Percentiles rank a stretch among this genome's conserved stretches.
Evolutionary conservation across 92 coral and sea anemone genomes (phyloP).

Genomic region (Porites cylindrica): DNA sequence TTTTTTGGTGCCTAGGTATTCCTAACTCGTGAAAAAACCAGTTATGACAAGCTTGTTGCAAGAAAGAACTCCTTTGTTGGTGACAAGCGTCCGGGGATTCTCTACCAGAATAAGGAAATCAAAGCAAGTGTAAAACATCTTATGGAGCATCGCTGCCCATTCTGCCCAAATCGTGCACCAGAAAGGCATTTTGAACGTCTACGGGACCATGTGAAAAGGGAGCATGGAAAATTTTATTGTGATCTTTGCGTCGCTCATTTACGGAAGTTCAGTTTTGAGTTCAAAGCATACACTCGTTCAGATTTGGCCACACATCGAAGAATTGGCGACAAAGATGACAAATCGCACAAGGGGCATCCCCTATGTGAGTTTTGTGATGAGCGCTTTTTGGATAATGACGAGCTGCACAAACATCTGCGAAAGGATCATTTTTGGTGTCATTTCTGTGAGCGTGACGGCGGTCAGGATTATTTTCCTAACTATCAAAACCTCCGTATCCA

Average conservation of each 20-base stretch:
- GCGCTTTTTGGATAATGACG: conserved; percentile 94
- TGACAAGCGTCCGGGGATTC: conserved; percentile 70
- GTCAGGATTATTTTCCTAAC: conserved; percentile 82
- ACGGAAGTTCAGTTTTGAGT: conserved; percentile 86
- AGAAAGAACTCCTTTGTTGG: conserved; percentile 12
- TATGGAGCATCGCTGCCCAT: conserved; percentile 77
- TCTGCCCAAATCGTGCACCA: conserved; percentile 69
- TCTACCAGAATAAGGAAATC: conserved; percentile 71
- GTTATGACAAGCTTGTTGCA: conserved; percentile 18
- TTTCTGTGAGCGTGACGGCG: conserved; percentile 93
- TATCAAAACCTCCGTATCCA: conserved; percentile 79
- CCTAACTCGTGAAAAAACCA: conserved; percentile 60
- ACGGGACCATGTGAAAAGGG: conserved; percentile 79
- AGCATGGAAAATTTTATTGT: conserved; percentile 80
- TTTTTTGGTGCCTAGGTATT: conserved; percentile 58
- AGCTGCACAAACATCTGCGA: conserved; percentile 88
- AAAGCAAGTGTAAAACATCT: conserved; percentile 77
- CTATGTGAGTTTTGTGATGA: conserved; percentile 92
- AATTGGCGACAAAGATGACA: conserved; percentile 89
- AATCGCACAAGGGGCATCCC: conserved; percentile 96
- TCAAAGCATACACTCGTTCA: conserved; percentile 80
- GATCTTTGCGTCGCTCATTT: conserved; percentile 85
- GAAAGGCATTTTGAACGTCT: conserved; percentile 67
- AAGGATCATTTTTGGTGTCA: conserved; percentile 98
- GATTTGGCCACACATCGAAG: conserved; percentile 91